Percentiles rank a stretch among this genome's conserved stretches.
These are phyloP conservation scores for Procambarus virginalis DNA, from an alignment of 1,140 invertebrate genomes.

Conservation along the genomic window DNA sequence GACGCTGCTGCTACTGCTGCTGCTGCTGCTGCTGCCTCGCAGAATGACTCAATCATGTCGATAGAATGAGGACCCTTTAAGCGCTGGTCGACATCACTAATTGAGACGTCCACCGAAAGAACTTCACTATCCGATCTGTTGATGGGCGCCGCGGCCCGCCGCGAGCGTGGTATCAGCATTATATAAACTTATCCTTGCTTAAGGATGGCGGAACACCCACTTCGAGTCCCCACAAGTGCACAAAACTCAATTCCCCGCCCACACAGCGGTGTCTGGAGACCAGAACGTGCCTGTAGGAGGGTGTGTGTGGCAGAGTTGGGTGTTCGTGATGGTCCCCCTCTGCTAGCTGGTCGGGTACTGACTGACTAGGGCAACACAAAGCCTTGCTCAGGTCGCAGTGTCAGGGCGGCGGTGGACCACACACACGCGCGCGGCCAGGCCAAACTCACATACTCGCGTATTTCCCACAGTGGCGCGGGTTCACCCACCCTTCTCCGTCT, in stretches of 20 bases:
- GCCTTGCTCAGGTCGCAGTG: constrained; percentile 58
- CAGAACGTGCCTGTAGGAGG: too few species aligned
- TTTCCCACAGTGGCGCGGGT: neutral
- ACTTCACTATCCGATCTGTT: constrained; percentile 57
- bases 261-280: neutral
- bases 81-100: constrained; percentile 48
- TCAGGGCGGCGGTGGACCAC: constrained; percentile 51
- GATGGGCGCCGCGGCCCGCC: constrained; percentile 20
- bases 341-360: constrained; percentile 55
- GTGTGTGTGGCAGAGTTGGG: neutral
- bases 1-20: neutral
- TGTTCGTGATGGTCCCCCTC: constrained; percentile 33
- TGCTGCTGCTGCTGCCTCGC: neutral
- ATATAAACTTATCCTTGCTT: constrained; percentile 43
- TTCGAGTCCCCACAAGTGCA: neutral
- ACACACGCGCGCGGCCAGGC: neutral
- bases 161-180: constrained; percentile 54
- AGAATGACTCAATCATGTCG: constrained; percentile 54
- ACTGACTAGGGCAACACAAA: constrained; percentile 63
- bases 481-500: neutral
- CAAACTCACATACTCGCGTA: neutral
- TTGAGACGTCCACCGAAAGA: constrained; percentile 44
- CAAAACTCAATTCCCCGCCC: neutral
- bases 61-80: constrained; percentile 12
- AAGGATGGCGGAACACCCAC: constrained; percentile 33